Base-by-base conservation (phyloP, 2,888 invertebrate species). In the Pilophorus perplexus region DNA sequence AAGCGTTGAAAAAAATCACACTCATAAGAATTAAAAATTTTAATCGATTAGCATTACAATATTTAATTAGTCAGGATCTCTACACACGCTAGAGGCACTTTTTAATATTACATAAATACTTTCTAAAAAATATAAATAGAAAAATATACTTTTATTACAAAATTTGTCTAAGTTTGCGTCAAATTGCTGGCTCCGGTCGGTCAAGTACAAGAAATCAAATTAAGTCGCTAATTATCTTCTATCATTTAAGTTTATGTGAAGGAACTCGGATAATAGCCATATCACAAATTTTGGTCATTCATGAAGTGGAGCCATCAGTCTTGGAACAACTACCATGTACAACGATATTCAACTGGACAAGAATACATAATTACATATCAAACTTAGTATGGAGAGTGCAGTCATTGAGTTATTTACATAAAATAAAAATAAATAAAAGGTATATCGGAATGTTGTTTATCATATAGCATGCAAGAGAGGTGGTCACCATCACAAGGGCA, bases 231-330 rank as follows among this genome's bases (percentile, higher is more conserved):
- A 14, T 57, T 18, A 38, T 22, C 12, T 37, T 40, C 22, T 4
- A 14, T 55, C 6, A 52, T 52, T 22, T 42, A 42, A 23, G 4
- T 57, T 25, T 25, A 55, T 10, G 22, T 25, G 44, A 59, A 59
- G 59, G 59, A 59, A 59, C 59, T 59, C 23, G 59, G 27, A 59
- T n/a, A 59, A 40, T 25, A 44, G 37, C 37, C 23, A 25, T 59
- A 59, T 59, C 59, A 59, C 59, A 59, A 42, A 59, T 20, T 59
- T 59, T 42, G 40, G 59, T 59, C 59, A 59, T 59, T 59, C 27
- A 38, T 44, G 23, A 20, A n/a, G 10, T 25, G 23, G 44, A 59
- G 23, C 55, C 40, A 59, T 59, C 59, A 59, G 59, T 59, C 59
- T 59, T 59, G 18, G 18, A 59, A 5, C 40, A 59, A 38, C 22